Conservation (phyloP, 2,888 invertebrate species). For the Scotopteryx bipunctaria region DNA sequence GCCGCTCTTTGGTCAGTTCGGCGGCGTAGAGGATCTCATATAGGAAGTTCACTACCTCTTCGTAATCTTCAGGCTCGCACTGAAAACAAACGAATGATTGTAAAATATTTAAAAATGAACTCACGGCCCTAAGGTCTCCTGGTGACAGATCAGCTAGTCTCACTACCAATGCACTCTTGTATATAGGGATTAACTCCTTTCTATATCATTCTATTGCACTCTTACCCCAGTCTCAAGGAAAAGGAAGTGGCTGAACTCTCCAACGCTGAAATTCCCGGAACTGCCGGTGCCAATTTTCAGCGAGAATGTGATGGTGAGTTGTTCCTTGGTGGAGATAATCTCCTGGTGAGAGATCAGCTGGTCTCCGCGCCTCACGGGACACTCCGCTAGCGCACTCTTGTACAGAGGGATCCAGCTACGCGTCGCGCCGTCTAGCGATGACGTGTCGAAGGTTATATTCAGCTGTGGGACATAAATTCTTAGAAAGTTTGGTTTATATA, state of each 20-base stretch:
- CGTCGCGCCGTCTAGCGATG: conserved; percentile 79
- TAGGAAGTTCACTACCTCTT: conserved; percentile 89
- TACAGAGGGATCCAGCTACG: conserved; percentile 90
- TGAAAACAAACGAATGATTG: conserved; percentile 50
- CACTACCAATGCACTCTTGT: too few species aligned
- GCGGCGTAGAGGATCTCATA: conserved; percentile 89
- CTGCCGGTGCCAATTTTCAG: conserved; percentile 86
- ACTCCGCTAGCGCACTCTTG: conserved; percentile 89
- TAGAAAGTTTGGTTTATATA: too few species aligned
- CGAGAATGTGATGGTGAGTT: conserved; percentile 87
- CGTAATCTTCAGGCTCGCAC: conserved; percentile 90
- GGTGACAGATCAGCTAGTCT: too few species aligned
- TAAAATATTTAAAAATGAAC: too few species aligned
- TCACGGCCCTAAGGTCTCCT: too few species aligned
- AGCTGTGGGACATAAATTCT: conserved; percentile 87
- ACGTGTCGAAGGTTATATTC: conserved; percentile 88
- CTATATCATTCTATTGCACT: too few species aligned
- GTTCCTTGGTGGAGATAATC: conserved; percentile 90
- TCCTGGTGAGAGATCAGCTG: conserved; percentile 85
- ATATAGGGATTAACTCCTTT: too few species aligned
- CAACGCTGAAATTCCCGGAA: conserved; percentile 85
- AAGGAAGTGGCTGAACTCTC: conserved; percentile 87
- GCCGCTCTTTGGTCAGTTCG: conserved; percentile 87
- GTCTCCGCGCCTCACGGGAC: conserved; percentile 85
- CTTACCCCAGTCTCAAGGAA: conserved; percentile 86